Base-by-base conservation (phyloP, 2,113 vertebrate genomes). In the Nannospalax galili region DNA sequence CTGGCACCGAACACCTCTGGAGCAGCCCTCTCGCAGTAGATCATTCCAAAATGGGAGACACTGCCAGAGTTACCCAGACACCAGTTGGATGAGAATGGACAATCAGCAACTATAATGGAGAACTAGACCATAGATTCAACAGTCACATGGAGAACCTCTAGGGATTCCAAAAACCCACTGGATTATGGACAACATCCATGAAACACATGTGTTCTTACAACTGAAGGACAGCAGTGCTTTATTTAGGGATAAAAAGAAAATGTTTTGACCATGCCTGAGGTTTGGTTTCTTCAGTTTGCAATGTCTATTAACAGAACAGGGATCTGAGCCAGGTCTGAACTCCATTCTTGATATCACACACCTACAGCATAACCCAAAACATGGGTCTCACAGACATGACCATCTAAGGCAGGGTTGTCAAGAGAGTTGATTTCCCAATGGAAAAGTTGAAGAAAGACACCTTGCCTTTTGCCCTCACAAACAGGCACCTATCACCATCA, bases 221-320 rank as follows among this genome's bases (percentile, higher is more conserved):
- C 60, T 56, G 86, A 40, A 93, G 37, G 32, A 84, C 24, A 45
- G 37, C 9, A 24, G 10, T 72, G 17, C 40, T 92, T 90, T 73
- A 56, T 69, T 93, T 90, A n/a, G 40, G 60, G 65, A 60, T 45
- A 5, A 84, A 82, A 89, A 64, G 37, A 81, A 67, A 62, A 45
- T 75, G 40, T 48, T 87, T 81, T 92, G 4, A 80, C 52, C 40
- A 67, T 62, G n/a, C 60, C 75, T 58, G 62, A 72, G 58, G 42
- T 87, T 96, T 87, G 58, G 35, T 40, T 58, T 74, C 60, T 95
- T 95, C 62, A 67, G 65, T 60, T 67, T 94, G 65, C 67, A 81
- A 75, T 96, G 64, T 93, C 90, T 90, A 75, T 58, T 67, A 75
- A 32, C 1, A 64, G 37, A 93, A 56, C 11, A 78, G 74, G 93